Percentiles rank a stretch among this genome's conserved stretches.
phyloP scores from a whole-genome alignment of 2,888 invertebrate species.

The Eupithecia centaureata region DNA sequence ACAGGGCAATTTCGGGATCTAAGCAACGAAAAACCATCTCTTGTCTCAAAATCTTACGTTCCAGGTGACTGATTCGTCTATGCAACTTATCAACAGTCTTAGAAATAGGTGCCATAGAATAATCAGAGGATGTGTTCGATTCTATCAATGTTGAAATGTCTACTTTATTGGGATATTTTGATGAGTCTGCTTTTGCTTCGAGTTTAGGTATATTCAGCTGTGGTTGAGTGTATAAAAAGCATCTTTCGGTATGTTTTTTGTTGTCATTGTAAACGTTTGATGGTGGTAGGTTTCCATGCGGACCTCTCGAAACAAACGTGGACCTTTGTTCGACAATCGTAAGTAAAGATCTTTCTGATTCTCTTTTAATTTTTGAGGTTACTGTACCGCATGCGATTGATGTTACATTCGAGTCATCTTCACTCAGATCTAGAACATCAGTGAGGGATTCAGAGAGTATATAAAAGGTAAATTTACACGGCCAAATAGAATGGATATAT shows the following conservation, averaged over 20 bases:
- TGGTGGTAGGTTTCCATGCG: conserved; percentile 46
- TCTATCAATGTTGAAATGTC: conserved; percentile 64
- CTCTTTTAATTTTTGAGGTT: conserved; percentile 48
- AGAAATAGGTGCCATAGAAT: conserved; percentile 48
- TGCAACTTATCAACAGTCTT: conserved; percentile 57
- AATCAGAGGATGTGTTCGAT: conserved; percentile 61
- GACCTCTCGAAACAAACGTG: conserved; percentile 54
- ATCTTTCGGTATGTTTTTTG: conserved; percentile 62
- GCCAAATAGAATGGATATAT: too few species aligned
- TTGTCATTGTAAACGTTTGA: conserved; percentile 54
- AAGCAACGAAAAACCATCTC: conserved; percentile 72
- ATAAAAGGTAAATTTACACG: too few species aligned
- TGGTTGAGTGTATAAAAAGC: conserved; percentile 64
- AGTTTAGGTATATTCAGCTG: conserved; percentile 62
- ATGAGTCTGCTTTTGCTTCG: conserved; percentile 53
- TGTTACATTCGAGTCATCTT: conserved; percentile 55
- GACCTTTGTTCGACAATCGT: conserved; percentile 55
- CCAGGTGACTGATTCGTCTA: conserved; percentile 67
- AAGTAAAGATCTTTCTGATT: conserved; percentile 52
- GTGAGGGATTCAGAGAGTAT: conserved; percentile 5
- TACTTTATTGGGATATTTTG: conserved; percentile 56
- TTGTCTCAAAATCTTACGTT: conserved; percentile 68
- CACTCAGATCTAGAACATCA: conserved; percentile 55
- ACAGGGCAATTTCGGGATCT: conserved; percentile 62
- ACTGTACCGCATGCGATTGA: conserved; percentile 52